Evolutionary conservation across 2,113 vertebrate genomes (phyloP).

Genomic region (Heptranchias perlo): DNA sequence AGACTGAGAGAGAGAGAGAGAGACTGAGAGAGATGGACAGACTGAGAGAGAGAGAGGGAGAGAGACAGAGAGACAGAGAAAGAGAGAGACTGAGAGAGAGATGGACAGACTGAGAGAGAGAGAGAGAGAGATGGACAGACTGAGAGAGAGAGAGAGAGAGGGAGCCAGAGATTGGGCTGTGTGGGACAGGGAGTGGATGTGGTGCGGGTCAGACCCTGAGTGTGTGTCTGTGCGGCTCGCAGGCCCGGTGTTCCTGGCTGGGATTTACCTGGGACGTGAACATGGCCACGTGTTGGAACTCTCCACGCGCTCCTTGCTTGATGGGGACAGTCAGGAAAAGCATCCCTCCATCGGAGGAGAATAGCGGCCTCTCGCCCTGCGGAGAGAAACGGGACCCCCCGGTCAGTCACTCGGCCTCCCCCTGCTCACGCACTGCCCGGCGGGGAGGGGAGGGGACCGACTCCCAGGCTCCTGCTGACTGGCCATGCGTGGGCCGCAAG

Average conservation of each 20-base stretch:
- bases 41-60: not conserved
- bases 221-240: too few species aligned
- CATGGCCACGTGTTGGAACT: slow-evolving; percentile 64
- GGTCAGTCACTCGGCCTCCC: too few species aligned
- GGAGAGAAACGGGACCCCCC: not conserved
- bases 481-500: too few species aligned
- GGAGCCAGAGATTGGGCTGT: not conserved
- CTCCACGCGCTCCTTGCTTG: slow-evolving; percentile 68
- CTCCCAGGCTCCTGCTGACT: not conserved
- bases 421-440: too few species aligned
- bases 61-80: not conserved
- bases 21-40: too few species aligned
- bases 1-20: too few species aligned
- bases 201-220: slow-evolving; percentile 38
- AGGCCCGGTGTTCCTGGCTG: not conserved
- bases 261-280: slow-evolving; percentile 60
- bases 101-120: not conserved
- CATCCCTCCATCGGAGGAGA: slow-evolving; percentile 56
- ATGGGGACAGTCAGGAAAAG: slow-evolving; percentile 65
- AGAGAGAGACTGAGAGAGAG: not conserved
- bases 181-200: not conserved
- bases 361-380: slow-evolving; percentile 61
- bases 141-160: slow-evolving; percentile 34
- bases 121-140: slow-evolving; percentile 45
- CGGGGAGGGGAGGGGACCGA: not conserved